Conservation (phyloP, 2,113 vertebrate genomes). For the Megaptera novaeangliae region DNA sequence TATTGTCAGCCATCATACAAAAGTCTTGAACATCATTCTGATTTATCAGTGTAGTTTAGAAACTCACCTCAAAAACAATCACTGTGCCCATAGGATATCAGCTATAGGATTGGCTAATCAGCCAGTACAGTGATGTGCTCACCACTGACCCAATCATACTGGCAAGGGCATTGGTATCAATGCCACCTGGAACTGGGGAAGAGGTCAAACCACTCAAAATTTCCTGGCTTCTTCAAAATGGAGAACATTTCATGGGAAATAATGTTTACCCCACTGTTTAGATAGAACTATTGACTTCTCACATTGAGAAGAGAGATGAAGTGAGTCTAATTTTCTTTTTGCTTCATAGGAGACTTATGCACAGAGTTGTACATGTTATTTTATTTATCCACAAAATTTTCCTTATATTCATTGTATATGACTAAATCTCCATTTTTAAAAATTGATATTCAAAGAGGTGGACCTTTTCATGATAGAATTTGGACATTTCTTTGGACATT, state of each 20-base stretch:
- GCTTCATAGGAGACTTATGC: background rate
- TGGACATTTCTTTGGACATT: background rate
- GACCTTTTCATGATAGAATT: background rate
- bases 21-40: background rate
- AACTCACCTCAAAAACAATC: background rate
- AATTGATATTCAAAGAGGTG: background rate
- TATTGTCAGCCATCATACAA: background rate
- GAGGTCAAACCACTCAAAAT: accelerated
- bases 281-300: background rate
- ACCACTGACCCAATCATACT: background rate
- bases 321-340: background rate
- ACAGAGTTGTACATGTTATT: background rate
- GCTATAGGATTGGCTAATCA: background rate
- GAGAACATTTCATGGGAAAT: background rate
- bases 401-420: background rate
- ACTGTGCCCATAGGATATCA: no score
- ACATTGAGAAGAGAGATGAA: background rate
- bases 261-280: background rate
- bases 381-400: background rate
- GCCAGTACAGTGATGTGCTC: no score
- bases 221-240: background rate
- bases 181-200: background rate
- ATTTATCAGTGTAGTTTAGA: background rate
- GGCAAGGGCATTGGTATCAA: background rate
- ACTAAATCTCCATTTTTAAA: background rate